These are phyloP conservation scores for Tenebrosternarchus preto DNA, from an alignment of 2,113 vertebrate species.

Conservation along the genomic window DNA sequence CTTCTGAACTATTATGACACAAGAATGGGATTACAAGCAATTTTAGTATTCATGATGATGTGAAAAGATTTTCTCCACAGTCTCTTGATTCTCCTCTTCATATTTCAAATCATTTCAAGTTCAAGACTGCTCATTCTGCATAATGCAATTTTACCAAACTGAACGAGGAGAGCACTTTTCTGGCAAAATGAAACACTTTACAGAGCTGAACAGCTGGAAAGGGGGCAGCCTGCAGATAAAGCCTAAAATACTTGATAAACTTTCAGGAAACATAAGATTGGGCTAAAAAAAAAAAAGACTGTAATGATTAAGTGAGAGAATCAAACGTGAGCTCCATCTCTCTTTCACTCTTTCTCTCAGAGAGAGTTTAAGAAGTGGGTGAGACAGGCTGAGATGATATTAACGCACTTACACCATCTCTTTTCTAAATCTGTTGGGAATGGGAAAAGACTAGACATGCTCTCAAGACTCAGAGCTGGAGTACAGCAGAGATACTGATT, in stretches of 20 bases:
- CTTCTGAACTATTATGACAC: background rate
- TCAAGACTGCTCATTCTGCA: slow-evolving; percentile 37
- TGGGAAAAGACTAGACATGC: slow-evolving; percentile 26
- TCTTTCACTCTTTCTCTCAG: background rate
- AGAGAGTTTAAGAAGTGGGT: background rate
- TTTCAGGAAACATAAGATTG: slow-evolving; percentile 32
- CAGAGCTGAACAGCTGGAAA: slow-evolving; percentile 32
- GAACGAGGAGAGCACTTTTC: slow-evolving; percentile 45
- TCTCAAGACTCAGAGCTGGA: background rate
- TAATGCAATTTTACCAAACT: slow-evolving; percentile 40
- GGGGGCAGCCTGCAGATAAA: slow-evolving; percentile 39
- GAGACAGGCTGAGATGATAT: background rate
- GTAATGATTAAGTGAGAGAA: slow-evolving; percentile 35
- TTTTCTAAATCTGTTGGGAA: slow-evolving; percentile 33
- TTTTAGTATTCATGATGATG: slow-evolving; percentile 5
- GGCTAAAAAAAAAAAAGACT: slow-evolving; percentile 35
- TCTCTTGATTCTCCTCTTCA: slow-evolving; percentile 13
- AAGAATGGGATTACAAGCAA: slow-evolving; percentile 2
- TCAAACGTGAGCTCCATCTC: background rate
- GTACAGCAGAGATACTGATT: background rate
- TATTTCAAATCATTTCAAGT: slow-evolving; percentile 25
- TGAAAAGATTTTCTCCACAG: background rate
- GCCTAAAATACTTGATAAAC: slow-evolving; percentile 43
- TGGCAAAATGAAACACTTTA: slow-evolving; percentile 41
- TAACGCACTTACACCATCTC: slow-evolving; percentile 16